A percentile compares a stretch with the other conserved stretches of the same genome.
Conservation (phyloP, 1,140 invertebrate genomes). For the Colletes latitarsis region DNA sequence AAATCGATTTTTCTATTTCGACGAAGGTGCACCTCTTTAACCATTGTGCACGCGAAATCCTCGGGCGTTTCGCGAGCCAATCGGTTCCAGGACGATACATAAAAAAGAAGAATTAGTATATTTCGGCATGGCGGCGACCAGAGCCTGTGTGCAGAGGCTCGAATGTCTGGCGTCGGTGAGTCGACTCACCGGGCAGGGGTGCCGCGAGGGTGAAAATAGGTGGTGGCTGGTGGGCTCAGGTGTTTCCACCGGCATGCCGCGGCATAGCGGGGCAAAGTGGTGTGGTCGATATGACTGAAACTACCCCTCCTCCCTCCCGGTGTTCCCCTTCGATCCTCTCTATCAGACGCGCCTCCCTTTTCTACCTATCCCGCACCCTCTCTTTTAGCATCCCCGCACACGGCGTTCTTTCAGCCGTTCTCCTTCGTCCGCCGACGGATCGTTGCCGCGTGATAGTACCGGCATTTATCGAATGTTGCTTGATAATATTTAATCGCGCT, state of each 20-base stretch:
- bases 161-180: slow-evolving; percentile 19
- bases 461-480: slow-evolving; percentile 72
- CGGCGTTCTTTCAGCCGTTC: slow-evolving; percentile 18
- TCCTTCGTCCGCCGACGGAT: slow-evolving; percentile 24
- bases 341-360: slow-evolving; percentile 46
- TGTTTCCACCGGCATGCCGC: slow-evolving; percentile 60
- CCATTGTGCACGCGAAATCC: slow-evolving; percentile 30
- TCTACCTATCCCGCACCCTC: slow-evolving; percentile 29
- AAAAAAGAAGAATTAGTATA: slow-evolving; percentile 49
- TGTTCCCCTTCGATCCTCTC: slow-evolving; percentile 58
- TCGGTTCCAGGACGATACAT: not conserved
- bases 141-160: not conserved
- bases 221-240: slow-evolving; percentile 63
- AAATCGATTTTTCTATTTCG: no score
- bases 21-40: not conserved
- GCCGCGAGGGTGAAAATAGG: slow-evolving; percentile 18
- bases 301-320: slow-evolving; percentile 53
- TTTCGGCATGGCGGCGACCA: slow-evolving; percentile 24
- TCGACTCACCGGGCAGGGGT: not conserved
- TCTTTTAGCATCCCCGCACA: slow-evolving; percentile 29
- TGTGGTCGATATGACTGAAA: slow-evolving; percentile 76
- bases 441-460: slow-evolving; percentile 56
- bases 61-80: slow-evolving; percentile 21
- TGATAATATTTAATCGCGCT: slow-evolving; percentile 74
- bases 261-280: slow-evolving; percentile 70